Evolutionary conservation across 2,888 invertebrate genomes (phyloP), one percentile per base, ranked within the genome.

Genomic region (Ditula angustiorana): DNA sequence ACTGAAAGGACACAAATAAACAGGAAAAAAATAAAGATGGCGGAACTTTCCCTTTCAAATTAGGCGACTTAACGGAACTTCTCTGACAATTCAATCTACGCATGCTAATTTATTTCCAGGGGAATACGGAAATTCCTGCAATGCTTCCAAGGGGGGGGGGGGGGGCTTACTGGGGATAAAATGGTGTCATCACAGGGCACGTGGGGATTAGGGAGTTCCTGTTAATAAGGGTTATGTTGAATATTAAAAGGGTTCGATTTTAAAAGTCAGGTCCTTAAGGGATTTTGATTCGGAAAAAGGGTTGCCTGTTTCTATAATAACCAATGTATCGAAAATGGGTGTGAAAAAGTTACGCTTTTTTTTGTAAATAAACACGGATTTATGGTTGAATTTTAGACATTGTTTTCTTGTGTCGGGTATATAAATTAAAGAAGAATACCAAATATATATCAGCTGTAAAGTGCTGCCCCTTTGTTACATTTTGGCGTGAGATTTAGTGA

Each of bases 1-100:
- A 19, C 10, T 41, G 19, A 41, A 10, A 19, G 19, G 41, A 41
- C 41, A 66, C 60, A 63, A 65, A 59, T 67, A 71, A 70, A 62
- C 67, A 67, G 63, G 65, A 60, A 60, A 55, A 66, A 68, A 63
- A 41, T 33, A 53, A 53, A 69, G 72, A 73, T 70, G 71, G 69
- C 67, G 66, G 60, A 68, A 70, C 69, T 69, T 68, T 67, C 65
- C 61, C 56, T 16, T 46, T 67, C 50, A 66, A 73, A 76, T 77
- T 75, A 72, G 70, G 71, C 65, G 67, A 68, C 68, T 71, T 68
- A 61, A 61, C 66, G 59, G 68, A 78, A 76, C 69, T 75, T 75
- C 69, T 68, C 69, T 69, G 75, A 76, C 75, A 75, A 77, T 78
- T 76, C 79, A 78, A 79, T 79, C 76, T 75, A 76, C 74, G 77